These are phyloP conservation scores for Diarsia mendica DNA, from an alignment of 2,888 invertebrate species.

Conservation along the genomic window DNA sequence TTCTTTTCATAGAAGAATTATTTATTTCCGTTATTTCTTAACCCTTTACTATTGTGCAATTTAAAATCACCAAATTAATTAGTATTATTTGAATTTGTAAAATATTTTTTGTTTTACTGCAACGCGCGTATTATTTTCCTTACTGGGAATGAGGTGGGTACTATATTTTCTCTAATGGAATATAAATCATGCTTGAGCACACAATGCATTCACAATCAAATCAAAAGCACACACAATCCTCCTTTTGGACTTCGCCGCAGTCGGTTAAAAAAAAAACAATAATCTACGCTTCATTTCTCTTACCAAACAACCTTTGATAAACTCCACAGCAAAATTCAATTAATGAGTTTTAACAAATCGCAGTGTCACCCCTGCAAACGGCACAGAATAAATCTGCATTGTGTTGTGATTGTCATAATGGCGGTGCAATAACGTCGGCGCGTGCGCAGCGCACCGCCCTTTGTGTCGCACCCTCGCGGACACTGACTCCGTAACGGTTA, in stretches of 20 bases:
- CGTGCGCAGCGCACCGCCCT: slow-evolving; percentile 82
- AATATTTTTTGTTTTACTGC: slow-evolving; percentile 9
- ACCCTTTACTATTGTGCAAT: slow-evolving; percentile 44
- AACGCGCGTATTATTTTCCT: background rate
- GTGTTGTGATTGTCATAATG: slow-evolving; percentile 80
- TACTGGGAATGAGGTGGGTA: background rate
- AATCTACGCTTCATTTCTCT: slow-evolving; percentile 36
- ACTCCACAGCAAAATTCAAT: slow-evolving; percentile 49
- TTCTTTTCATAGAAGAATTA: slow-evolving; percentile 52
- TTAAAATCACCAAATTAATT: background rate
- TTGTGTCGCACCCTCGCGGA: slow-evolving; percentile 85
- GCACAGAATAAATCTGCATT: slow-evolving; percentile 76
- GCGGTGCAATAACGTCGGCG: slow-evolving; percentile 77
- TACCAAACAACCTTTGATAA: slow-evolving; percentile 42
- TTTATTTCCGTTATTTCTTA: slow-evolving; percentile 57
- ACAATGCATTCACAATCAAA: slow-evolving; percentile 8
- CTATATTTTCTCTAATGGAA: background rate
- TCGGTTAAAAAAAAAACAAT: slow-evolving; percentile 13
- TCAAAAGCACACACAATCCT: background rate
- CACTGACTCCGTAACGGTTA: slow-evolving; percentile 84
- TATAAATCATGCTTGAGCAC: slow-evolving; percentile 1
- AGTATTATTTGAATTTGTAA: background rate
- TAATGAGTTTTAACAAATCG: slow-evolving; percentile 67
- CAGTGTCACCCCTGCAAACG: slow-evolving; percentile 76
- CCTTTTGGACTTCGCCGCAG: too few species aligned